These are phyloP conservation scores for Oryzias celebensis DNA, from an alignment of 2,113 vertebrate species.

Conservation along the genomic window DNA sequence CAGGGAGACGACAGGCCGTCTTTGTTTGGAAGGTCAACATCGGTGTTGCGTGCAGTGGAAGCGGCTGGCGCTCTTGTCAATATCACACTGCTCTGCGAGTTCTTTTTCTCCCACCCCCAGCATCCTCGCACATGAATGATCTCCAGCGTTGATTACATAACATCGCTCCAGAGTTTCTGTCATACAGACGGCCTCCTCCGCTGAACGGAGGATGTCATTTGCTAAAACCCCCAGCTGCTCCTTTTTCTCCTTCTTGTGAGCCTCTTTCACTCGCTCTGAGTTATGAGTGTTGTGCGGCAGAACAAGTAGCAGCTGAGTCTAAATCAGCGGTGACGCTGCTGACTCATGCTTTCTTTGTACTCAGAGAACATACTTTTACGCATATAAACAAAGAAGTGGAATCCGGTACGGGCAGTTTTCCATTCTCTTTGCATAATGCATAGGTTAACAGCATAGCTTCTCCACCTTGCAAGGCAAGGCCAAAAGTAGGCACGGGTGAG, in stretches of 20 bases:
- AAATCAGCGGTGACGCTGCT: conserved; percentile 25
- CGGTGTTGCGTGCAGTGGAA: conserved; percentile 8
- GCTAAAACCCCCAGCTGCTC: conserved; percentile 25
- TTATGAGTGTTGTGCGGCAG: conserved; percentile 1
- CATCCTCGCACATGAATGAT: conserved; percentile 51
- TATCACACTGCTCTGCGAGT: conserved; percentile 1
- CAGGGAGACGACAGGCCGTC: conserved; percentile 3
- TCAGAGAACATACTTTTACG: no score
- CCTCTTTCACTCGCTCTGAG: not conserved
- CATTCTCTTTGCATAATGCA: not conserved
- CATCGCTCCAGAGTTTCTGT: conserved; percentile 38
- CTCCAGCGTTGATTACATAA: conserved; percentile 56
- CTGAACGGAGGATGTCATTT: conserved; percentile 38
- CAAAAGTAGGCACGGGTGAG: no score
- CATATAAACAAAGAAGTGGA: not conserved
- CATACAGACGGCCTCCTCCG: conserved; percentile 29
- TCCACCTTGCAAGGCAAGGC: no score
- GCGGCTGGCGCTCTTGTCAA: conserved; percentile 14
- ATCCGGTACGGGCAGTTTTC: not conserved
- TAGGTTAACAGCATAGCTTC: no score
- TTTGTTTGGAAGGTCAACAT: conserved; percentile 38
- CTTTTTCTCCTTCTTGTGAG: not conserved
- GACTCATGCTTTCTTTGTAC: conserved; percentile 25
- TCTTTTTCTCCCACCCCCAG: conserved; percentile 12
- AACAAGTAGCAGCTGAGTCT: not conserved